These are phyloP conservation scores for Drosophila tani DNA, from an alignment of 1,140 invertebrate genomes.

Conservation along the genomic window DNA sequence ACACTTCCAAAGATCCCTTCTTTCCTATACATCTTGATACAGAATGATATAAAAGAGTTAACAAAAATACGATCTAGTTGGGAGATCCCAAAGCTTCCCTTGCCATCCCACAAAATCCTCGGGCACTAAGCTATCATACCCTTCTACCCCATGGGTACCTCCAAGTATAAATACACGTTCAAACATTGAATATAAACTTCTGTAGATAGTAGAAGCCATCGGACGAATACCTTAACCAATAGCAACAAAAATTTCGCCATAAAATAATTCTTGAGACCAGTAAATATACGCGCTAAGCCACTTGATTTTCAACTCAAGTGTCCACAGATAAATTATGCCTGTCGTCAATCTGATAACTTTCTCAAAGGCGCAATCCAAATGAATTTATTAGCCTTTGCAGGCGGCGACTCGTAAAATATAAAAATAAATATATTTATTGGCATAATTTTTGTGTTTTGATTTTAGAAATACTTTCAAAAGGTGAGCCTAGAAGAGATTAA, in stretches of 20 bases:
- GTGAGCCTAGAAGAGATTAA: too few relatives aligned
- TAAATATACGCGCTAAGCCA: background rate
- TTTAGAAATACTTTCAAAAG: background rate
- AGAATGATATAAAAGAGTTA: too few relatives aligned
- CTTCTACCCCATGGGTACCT: too few relatives aligned
- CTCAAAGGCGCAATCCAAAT: too few relatives aligned
- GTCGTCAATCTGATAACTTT: conserved; percentile 2
- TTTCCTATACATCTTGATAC: too few relatives aligned
- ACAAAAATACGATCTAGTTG: too few relatives aligned
- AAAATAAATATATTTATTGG: background rate
- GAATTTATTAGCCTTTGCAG: background rate
- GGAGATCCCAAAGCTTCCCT: too few relatives aligned
- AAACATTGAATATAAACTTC: background rate
- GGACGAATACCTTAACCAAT: background rate
- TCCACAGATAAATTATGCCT: background rate
- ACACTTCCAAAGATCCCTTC: too few relatives aligned
- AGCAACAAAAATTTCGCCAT: background rate
- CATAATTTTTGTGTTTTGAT: background rate
- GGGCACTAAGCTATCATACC: background rate
- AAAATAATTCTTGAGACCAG: background rate
- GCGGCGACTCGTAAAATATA: background rate
- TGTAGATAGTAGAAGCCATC: background rate
- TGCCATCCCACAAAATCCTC: too few relatives aligned
- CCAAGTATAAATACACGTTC: background rate
- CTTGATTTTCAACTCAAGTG: conserved; percentile 13